These are phyloP conservation scores for Phalacrocorax brasilianus DNA, from an alignment of 2,113 vertebrate species.

Conservation along the genomic window DNA sequence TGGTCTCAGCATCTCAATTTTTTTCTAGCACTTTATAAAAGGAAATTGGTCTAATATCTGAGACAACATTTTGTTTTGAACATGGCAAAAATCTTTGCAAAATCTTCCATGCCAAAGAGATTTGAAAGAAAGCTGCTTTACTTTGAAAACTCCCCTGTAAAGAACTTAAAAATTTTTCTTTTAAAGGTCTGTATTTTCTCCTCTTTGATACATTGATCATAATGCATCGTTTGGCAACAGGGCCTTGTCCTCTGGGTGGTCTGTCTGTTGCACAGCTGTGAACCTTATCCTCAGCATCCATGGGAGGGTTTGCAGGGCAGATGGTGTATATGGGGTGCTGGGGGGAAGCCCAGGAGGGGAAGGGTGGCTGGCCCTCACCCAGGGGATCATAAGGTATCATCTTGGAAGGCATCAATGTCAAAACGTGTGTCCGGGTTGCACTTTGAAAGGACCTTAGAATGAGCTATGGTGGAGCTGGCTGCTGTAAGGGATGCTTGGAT, in stretches of 20 bases:
- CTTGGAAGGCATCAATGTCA: too few relatives aligned
- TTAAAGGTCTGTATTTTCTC: neutral
- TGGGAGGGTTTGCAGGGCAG: neutral
- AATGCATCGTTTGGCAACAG: neutral
- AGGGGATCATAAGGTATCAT: too few relatives aligned
- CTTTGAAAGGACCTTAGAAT: neutral
- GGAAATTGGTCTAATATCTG: neutral
- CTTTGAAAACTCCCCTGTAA: neutral
- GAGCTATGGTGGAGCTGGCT: neutral
- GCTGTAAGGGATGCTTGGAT: neutral
- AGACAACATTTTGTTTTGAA: neutral
- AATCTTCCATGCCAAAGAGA: neutral
- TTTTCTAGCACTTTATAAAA: neutral
- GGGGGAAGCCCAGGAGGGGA: neutral
- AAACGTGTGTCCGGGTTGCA: accelerated
- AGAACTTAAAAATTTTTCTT: neutral
- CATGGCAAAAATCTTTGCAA: neutral
- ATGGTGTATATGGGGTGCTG: accelerated
- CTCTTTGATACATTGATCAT: neutral
- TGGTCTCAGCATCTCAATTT: accelerated
- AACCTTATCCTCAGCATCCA: neutral
- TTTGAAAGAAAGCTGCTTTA: neutral
- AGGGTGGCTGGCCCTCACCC: neutral
- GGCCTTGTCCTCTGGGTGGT: neutral
- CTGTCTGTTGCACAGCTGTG: neutral